phyloP scores from a whole-genome alignment of 2,113 vertebrate species.

The Barnardius zonarius region DNA sequence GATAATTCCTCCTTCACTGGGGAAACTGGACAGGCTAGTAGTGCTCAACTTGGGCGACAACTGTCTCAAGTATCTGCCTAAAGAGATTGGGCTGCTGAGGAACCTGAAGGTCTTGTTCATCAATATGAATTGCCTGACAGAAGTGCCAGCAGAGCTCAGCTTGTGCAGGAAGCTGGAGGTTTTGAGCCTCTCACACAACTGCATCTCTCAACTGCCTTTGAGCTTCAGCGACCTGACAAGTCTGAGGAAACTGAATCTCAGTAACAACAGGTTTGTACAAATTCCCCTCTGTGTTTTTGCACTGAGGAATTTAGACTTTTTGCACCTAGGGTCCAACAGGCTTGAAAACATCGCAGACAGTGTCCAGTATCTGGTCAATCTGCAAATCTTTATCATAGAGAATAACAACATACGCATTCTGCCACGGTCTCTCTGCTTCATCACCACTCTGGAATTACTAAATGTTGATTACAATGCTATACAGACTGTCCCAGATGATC shows the following conservation, averaged over 20 bases:
- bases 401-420: conserved; percentile 84
- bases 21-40: conserved; percentile 84
- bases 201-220: conserved; percentile 82
- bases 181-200: conserved; percentile 90
- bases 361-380: conserved; percentile 83
- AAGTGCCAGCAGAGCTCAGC: conserved; percentile 88
- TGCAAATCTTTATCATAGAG: conserved; percentile 91
- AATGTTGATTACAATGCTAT: conserved; percentile 89
- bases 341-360: conserved; percentile 90
- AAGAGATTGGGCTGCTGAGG: conserved; percentile 85
- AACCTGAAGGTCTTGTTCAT: conserved; percentile 88
- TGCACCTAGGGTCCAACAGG: conserved; percentile 89
- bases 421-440: conserved; percentile 83
- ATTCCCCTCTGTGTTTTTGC: conserved; percentile 89
- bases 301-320: conserved; percentile 85
- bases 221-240: conserved; percentile 77
- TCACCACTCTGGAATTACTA: conserved; percentile 85
- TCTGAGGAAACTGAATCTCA: conserved; percentile 90
- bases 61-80: conserved; percentile 82
- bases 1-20: conserved; percentile 78
- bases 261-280: conserved; percentile 86
- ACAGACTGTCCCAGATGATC: conserved; percentile 84
- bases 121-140: conserved; percentile 86
- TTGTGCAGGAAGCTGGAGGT: conserved; percentile 86
- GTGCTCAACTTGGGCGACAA: conserved; percentile 90